Evolutionary conservation across 1,140 invertebrate genomes (phyloP), one percentile per base, ranked within the genome.

Genomic region (Cepaea nemoralis): DNA sequence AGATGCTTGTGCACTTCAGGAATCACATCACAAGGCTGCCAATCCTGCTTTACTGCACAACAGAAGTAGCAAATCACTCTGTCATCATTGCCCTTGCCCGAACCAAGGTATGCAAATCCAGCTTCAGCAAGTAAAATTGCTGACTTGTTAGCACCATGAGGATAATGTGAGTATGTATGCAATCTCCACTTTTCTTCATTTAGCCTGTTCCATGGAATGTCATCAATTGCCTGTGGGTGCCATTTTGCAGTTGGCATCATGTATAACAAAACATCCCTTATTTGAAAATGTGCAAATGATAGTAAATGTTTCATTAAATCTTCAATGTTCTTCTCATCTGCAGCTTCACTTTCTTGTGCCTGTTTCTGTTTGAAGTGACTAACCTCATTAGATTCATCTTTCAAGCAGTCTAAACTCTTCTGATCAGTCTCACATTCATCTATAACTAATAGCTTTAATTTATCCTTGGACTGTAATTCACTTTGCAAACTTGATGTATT

Each of bases 81-180:
- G n/a, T 77, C 82, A 40, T 81, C 80, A 33, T 35, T 55, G 1
- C 42, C 75, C 37, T 0, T 59, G 19, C 82, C 83, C 22, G 0
- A 40, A 14, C 82, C 83, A 22, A 35, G n/a, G 48, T 78, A 83
- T 63, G 77, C 83, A 83, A 87, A 86, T n/a, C 86, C 86, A 80
- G 96, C 96, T 83, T 95, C 94, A 55, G 95, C 95, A 31, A 98
- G 91, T 70, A 95, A 93, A 69, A 94, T 93, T 14, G 96, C 95
- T 81, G 59, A 79, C 37, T 69, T 39, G 6, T 55, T 19, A 67
- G 59, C 22, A 69, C 19, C n/a, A 6, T n/a, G 40, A 16, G 77
- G 77, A 39, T 69, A 79, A 19, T 37, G 42, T n/a, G 14, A 6
- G 42, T 67, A 79, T 40, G 77, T 69, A n/a, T 8, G 12, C 45